Base-by-base conservation (phyloP, 2,888 invertebrate genomes). In the Isotomurus palustris region DNA sequence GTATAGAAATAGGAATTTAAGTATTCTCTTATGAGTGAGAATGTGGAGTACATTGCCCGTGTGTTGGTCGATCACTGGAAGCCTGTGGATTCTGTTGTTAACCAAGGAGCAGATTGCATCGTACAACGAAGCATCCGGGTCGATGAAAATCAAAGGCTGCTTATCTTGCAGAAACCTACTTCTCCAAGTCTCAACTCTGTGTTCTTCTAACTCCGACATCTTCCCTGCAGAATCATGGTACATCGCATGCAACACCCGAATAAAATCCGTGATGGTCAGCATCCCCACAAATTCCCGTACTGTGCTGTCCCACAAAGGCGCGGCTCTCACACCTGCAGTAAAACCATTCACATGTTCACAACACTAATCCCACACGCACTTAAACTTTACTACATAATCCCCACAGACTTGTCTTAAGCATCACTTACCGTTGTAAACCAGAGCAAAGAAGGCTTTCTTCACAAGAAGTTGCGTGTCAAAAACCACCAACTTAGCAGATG, bases 261-360 rank as follows among this genome's bases (percentile, higher is more conserved):
- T 99, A 78, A 99, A 99, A 79, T 99, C 97, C 53, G 99, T 97
- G 73, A 99, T 97, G 68, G 97, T 97, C 72, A 99, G 82, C 95
- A 99, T 97, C 71, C 97, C 99, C 65, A 97, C 89, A 78, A 93
- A 95, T 76, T 86, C 84, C 76, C 96, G 95, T 72, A 85, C 84
- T 64, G 83, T 81, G 69, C 90, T 90, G 78, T 99, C 95, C 97
- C 97, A 99, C 68, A 99, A 81, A 8, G 99, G 96, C 38, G 96
- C 96, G 41, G 96, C 96, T 73, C 96, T 84, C 3, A 97, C 95
- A 58, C 95, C 88, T 88, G 73, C n/a, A 62, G 60, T 44, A 35
- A 40, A 6, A 40, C 17, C 40, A 40, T n/a, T 6, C 40, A 40
- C 17, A 12, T 17, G 24, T 43, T 43, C 6, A 12, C 8, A 10